A percentile compares a stretch with the other conserved stretches of the same genome.
Conservation (phyloP, 2,113 vertebrate genomes). For the Lasiurus cinereus region DNA sequence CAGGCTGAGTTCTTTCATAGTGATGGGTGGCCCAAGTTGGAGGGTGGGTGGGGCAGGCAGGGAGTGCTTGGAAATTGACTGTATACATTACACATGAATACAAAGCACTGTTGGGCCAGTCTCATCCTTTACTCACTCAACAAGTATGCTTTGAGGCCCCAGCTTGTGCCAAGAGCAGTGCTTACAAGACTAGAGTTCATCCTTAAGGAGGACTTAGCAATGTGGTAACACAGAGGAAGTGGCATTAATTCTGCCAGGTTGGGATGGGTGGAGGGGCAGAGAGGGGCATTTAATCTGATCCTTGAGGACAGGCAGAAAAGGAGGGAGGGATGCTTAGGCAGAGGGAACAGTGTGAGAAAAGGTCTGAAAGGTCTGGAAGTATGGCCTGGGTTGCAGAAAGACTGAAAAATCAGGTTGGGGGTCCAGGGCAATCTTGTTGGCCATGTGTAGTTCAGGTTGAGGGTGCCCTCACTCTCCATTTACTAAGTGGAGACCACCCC, state of each 20-base stretch:
- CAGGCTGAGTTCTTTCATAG: background rate
- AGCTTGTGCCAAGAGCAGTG: background rate
- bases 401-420: background rate
- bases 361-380: background rate
- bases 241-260: background rate
- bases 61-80: background rate
- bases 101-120: too few species aligned
- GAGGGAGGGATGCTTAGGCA: background rate
- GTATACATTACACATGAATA: too few species aligned
- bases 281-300: background rate
- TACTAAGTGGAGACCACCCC: background rate
- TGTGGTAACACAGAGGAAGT: background rate
- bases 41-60: background rate
- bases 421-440: too few species aligned
- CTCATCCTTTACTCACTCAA: background rate
- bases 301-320: background rate
- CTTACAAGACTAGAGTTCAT: background rate
- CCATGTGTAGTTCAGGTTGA: background rate
- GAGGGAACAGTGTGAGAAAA: background rate
- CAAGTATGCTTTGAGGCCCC: background rate
- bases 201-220: background rate
- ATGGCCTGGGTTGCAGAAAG: background rate
- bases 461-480: background rate
- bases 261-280: background rate
- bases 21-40: background rate